Evolutionary conservation across 2,888 invertebrate genomes (phyloP).

Genomic region (Lissonota sp.): DNA sequence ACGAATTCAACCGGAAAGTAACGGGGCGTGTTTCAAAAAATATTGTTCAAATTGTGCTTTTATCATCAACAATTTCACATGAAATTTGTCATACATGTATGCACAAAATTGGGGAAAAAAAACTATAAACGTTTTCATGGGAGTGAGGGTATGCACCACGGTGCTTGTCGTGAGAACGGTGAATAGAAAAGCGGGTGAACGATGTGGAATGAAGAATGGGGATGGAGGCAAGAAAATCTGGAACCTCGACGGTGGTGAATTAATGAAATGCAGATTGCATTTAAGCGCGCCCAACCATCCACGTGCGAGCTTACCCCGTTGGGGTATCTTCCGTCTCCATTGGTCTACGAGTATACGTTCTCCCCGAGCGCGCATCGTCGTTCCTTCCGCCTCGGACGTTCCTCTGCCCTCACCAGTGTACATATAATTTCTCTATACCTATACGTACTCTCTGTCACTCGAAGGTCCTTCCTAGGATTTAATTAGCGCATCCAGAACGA

Average conservation of each 20-base stretch:
- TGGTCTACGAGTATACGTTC: conserved; percentile 64
- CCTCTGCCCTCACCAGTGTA: conserved; percentile 16
- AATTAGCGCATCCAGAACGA: conserved; percentile 79
- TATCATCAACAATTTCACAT: too few species aligned
- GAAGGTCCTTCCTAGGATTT: conserved; percentile 77
- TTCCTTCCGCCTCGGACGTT: conserved; percentile 72
- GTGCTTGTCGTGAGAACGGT: conserved; percentile 34
- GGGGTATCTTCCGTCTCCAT: conserved; percentile 67
- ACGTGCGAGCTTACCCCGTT: conserved; percentile 65
- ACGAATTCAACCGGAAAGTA: too few species aligned
- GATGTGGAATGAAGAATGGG: conserved; percentile 32
- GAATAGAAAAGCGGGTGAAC: conserved; percentile 37
- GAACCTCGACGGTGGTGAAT: conserved; percentile 73
- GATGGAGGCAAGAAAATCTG: conserved; percentile 60
- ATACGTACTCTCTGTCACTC: conserved; percentile 51
- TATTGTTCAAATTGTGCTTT: too few species aligned
- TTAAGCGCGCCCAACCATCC: conserved; percentile 75
- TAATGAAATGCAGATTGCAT: conserved; percentile 80
- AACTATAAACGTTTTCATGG: too few species aligned
- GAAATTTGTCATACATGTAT: too few species aligned
- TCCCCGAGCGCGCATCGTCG: conserved; percentile 70
- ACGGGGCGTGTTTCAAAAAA: too few species aligned
- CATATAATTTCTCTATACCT: conserved; percentile 8
- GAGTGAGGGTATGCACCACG: background rate
- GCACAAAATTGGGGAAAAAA: too few species aligned